A percentile compares a stretch with the other conserved stretches of the same genome.
phyloP scores from a whole-genome alignment of 2,888 invertebrate genomes.

The Chorisops tibialis region DNA sequence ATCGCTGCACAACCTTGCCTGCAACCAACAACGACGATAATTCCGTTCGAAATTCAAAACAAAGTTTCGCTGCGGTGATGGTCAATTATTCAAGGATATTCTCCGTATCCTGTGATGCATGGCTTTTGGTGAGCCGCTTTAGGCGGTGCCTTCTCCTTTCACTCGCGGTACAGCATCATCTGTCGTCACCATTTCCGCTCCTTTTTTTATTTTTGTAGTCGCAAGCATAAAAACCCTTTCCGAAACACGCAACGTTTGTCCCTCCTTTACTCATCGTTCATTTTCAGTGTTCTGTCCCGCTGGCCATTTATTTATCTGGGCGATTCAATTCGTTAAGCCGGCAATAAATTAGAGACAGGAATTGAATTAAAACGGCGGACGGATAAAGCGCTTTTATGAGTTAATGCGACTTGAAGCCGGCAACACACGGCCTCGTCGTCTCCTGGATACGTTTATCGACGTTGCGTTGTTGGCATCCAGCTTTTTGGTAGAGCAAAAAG shows the following conservation, averaged over 20 bases:
- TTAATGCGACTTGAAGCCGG: constrained; percentile 23
- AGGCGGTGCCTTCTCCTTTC: no score
- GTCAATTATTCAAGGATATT: no score
- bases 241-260: background rate
- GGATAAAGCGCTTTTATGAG: constrained; percentile 30
- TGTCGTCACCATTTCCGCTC: background rate
- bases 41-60: no score
- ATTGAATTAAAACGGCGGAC: constrained; percentile 30
- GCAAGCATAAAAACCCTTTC: no score
- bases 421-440: background rate
- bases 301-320: constrained; percentile 27
- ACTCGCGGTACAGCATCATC: no score
- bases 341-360: constrained; percentile 30
- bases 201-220: background rate
- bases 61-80: no score
- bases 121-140: no score
- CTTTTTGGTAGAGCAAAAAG: background rate
- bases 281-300: background rate
- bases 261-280: background rate
- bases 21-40: no score
- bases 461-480: background rate
- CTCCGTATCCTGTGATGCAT: no score
- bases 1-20: no score
- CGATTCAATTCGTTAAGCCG: constrained; percentile 31
- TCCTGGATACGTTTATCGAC: background rate